Evolutionary conservation across 2,797 vertebrate species (phyloP), one percentile per base, ranked within the genome.

Genomic region (Acanthurus leucopareius): DNA sequence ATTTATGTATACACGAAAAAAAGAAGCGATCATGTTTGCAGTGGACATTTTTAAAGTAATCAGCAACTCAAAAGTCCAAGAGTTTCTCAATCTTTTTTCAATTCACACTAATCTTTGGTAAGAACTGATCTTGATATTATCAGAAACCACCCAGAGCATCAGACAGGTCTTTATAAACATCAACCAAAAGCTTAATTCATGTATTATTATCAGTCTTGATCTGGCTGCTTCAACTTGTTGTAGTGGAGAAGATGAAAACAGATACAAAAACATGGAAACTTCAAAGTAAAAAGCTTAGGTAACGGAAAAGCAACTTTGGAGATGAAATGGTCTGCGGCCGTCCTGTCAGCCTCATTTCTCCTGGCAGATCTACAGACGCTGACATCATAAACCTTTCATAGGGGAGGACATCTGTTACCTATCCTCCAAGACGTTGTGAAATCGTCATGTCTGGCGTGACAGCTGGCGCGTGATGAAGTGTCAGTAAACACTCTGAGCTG

Each of bases 361-460:
- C 42, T 38, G 69, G 80, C 74, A 67, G 25, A 72, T 80, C 62
- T 70, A 20, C 10, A 3, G 3, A 68, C 76, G 49, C 57, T 73
- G 64, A 87, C 69, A 81, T 86, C 73, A 79, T 79, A 78, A 86
- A 86, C 72, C 49, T 82, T 75, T 75, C 59, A 70, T 3, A 14
- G 16, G 28, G 65, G 51, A 48, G 38, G 75, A 88, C 86, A 91
- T 86, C 84, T 88, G 89, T 67, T 83, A 61, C 84, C 54, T 62
- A 25, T 74, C 71, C 56, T 65, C 58, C 51, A 40, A 25, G 57
- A 78, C 16, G 57, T 54, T 64, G 54, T 60, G 53, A 74, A 80
- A 61, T 38, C 45, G 10, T 74, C 68, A 45, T 38, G 35, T 80
- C 66, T 35, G 35, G 40, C n/a, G 7, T 68, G 80, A 78, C 84